Evolutionary conservation across 1,140 invertebrate genomes (phyloP), one percentile per base, ranked within the genome.

Genomic region (Heliconius hermathena): DNA sequence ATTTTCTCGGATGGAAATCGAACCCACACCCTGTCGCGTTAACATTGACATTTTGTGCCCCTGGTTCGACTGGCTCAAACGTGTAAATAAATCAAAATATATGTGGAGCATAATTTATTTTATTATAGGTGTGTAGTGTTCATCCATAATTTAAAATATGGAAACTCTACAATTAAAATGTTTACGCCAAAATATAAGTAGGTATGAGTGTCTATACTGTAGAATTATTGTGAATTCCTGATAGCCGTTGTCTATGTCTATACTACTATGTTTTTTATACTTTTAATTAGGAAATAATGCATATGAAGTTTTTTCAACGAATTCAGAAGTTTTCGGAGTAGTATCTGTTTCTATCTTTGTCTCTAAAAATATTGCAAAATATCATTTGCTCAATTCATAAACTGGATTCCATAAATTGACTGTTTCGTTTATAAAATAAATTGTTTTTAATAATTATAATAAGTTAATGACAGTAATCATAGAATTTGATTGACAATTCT

Each of bases 131-230:
- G 26, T 49, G 22, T 49, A 26, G 13, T 22, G 72, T 73, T 49
- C 60, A 66, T 66, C 60, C 60, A 66, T 66, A 66, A 66, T n/a
- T 66, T 26, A 66, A 66, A 66, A 66, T 66, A 66, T 66, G 60
- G 60, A 66, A 66, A 26, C 57, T 54, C 54, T 66, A 66, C 60
- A 66, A 66, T 66, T 66, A 66, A 66, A 66, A 29, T 66, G 60
- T 66, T 66, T 66, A 66, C 60, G 60, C 60, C 60, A 66, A 66
- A 66, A 66, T n/a, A 66, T 66, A 66, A 66, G 60, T 66, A 66
- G 26, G 60, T 66, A 66, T 66, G 0, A 2, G 3, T 11, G 26
- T 66, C 22, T 66, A 26, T 66, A 66, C 13, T 66, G 26, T 16
- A 29, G 13, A 66, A 66, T 66, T 52, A 52, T 52, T 66, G 60